phyloP scores from a whole-genome alignment of 2,113 vertebrate species.

The Pluvianellus socialis region DNA sequence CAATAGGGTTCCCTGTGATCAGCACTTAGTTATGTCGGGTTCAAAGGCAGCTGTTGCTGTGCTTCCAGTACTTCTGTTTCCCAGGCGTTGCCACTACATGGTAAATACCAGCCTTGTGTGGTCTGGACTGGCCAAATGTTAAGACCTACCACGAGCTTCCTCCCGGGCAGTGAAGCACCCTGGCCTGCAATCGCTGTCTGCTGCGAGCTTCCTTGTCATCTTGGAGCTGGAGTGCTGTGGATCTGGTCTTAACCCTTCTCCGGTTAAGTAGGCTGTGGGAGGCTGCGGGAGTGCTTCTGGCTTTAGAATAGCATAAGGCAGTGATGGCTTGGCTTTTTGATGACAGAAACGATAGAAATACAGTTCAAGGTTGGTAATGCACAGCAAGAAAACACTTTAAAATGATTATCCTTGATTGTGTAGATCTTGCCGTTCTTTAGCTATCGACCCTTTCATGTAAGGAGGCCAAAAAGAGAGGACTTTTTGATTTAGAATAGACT shows the following conservation, averaged over 20 bases:
- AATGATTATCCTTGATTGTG: neutral
- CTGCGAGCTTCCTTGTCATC: neutral
- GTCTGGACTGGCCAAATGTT: neutral
- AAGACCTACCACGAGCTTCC: neutral
- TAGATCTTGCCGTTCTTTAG: neutral
- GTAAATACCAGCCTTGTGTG: neutral
- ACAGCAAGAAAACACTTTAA: neutral
- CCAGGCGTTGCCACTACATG: neutral
- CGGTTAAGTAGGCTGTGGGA: neutral
- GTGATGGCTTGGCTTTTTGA: neutral
- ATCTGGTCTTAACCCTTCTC: neutral
- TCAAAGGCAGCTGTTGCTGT: neutral
- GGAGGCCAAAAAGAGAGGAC: neutral
- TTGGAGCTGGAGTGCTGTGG: neutral
- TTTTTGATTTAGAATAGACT: neutral
- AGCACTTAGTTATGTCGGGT: rapidly evolving
- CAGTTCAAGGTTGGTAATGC: neutral
- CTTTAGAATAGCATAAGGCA: neutral
- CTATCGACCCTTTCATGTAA: neutral
- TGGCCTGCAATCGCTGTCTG: neutral
- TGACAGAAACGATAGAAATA: neutral
- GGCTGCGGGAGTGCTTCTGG: neutral
- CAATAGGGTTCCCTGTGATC: neutral
- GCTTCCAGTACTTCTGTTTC: neutral
- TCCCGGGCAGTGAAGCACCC: neutral